Conservation (phyloP, 2,797 vertebrate genomes). For the Sebastiscus tertius region DNA sequence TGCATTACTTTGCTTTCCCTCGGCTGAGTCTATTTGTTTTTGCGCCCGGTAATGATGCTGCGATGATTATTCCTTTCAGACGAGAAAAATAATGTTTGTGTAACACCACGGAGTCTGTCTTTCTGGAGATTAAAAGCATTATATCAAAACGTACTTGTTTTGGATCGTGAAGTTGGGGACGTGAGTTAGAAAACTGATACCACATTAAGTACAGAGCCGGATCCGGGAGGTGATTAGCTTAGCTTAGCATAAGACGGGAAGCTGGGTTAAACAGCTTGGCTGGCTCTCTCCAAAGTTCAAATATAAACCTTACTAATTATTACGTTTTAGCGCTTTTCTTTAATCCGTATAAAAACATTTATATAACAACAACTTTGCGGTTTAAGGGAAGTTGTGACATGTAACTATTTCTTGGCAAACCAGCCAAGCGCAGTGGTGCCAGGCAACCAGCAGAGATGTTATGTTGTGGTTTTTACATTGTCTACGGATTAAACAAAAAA, state of each 20-base stretch:
- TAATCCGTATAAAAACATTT: neutral
- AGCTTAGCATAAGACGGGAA: neutral
- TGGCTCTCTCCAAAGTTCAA: neutral
- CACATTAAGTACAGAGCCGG: neutral
- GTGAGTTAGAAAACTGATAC: neutral
- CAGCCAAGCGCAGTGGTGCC: neutral
- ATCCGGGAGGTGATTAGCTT: neutral
- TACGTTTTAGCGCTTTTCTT: neutral
- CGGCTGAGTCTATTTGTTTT: constrained; percentile 7
- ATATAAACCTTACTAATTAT: neutral
- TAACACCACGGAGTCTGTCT: neutral
- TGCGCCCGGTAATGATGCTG: neutral
- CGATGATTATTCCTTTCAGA: constrained; percentile 24
- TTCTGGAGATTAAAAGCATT: constrained; percentile 4
- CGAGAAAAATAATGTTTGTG: neutral
- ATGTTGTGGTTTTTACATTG: neutral
- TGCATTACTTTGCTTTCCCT: constrained; percentile 14
- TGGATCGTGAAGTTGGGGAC: neutral
- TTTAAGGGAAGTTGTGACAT: neutral
- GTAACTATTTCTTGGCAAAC: neutral
- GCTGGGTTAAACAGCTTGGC: neutral
- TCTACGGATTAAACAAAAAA: neutral
- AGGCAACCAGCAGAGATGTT: neutral
- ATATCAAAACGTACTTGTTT: neutral
- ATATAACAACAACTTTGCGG: neutral